Percentiles rank a stretch among this genome's conserved stretches.
These are phyloP conservation scores for Sebastes vulpes DNA, from an alignment of 2,797 vertebrate genomes.

Conservation along the genomic window DNA sequence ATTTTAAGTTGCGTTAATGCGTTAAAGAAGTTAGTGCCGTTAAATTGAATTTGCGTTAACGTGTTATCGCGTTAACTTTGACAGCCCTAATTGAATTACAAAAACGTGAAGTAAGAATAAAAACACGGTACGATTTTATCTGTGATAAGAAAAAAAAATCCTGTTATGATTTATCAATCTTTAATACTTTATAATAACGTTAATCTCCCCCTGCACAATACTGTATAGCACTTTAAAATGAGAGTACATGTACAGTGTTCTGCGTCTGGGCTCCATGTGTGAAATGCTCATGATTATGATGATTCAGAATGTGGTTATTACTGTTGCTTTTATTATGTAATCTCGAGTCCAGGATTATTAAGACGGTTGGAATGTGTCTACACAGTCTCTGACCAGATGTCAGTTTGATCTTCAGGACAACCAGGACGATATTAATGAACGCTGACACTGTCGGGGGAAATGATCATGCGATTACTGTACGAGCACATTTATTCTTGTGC, in stretches of 20 bases:
- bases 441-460: not conserved
- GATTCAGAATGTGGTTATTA: not conserved
- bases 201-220: not conserved
- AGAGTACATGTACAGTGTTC: not conserved
- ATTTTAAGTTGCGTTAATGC: too few species aligned
- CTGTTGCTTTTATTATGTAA: not conserved
- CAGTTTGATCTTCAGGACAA: slow-evolving; percentile 10
- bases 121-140: not conserved
- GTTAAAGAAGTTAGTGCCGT: too few species aligned
- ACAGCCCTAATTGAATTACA: not conserved
- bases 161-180: not conserved
- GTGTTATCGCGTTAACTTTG: not conserved
- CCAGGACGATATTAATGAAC: not conserved
- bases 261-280: not conserved
- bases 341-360: slow-evolving; percentile 2
- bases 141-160: not conserved
- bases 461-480: not conserved
- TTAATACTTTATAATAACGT: not conserved
- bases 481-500: not conserved
- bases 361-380: slow-evolving; percentile 21
- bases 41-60: too few species aligned
- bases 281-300: not conserved
- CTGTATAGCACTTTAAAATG: not conserved
- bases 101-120: not conserved
- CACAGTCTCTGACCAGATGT: slow-evolving; percentile 26